These are phyloP conservation scores for Hoplostethus mediterraneus DNA, from an alignment of 2,797 vertebrate species.

Conservation along the genomic window DNA sequence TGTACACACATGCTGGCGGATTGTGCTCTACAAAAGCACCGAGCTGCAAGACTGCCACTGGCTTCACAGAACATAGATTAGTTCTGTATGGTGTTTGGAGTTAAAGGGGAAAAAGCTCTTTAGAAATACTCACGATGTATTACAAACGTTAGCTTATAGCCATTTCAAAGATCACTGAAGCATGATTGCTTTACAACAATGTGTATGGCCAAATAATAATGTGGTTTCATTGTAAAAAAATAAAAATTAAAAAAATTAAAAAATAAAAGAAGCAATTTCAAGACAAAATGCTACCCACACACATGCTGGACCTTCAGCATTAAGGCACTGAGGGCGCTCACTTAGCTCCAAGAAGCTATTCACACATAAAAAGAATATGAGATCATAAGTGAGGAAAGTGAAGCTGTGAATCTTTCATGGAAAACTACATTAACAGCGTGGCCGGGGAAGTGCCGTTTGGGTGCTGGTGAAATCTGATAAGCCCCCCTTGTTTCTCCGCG, in stretches of 20 bases:
- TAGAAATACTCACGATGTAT: constrained; percentile 16
- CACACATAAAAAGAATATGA: constrained; percentile 36
- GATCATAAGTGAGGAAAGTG: constrained; percentile 29
- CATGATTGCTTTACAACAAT: constrained; percentile 26
- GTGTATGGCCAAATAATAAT: constrained; percentile 2
- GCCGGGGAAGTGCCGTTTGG: constrained; percentile 21
- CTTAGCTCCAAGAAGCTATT: constrained; percentile 21
- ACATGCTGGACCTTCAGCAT: not conserved
- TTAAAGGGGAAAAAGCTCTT: constrained; percentile 18
- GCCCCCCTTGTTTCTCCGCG: constrained; percentile 3
- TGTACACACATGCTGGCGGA: constrained; percentile 31
- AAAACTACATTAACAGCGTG: constrained; percentile 42
- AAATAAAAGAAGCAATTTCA: constrained; percentile 8
- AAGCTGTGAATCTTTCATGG: constrained; percentile 39
- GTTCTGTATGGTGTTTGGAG: constrained; percentile 23
- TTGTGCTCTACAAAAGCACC: constrained; percentile 23
- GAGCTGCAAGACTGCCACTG: constrained; percentile 21
- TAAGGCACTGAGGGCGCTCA: constrained; percentile 17
- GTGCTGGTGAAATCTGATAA: constrained; percentile 36
- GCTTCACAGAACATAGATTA: constrained; percentile 31
- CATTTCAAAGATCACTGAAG: constrained; percentile 25
- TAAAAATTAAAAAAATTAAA: not conserved
- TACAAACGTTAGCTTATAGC: constrained; percentile 14
- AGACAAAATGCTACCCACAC: not conserved
- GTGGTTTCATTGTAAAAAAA: not conserved